Percentiles rank a stretch among this genome's conserved stretches.
phyloP scores from a whole-genome alignment of 2,797 vertebrate species.

The Phoeniculus purpureus region DNA sequence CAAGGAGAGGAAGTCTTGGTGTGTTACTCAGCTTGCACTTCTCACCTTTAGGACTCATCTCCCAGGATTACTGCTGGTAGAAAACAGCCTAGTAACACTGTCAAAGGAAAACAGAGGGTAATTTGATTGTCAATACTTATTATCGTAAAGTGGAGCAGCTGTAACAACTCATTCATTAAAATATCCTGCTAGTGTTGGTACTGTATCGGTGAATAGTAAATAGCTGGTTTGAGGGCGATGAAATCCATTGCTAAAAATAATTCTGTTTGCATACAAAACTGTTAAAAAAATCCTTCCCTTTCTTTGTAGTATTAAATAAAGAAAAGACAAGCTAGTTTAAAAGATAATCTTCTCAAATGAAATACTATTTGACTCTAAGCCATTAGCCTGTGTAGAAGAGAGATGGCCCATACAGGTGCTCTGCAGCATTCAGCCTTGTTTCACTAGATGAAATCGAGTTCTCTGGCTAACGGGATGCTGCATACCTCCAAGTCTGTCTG shows the following conservation, averaged over 20 bases:
- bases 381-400: background rate
- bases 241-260: background rate
- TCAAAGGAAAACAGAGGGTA: constrained; percentile 5
- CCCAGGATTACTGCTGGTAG: background rate
- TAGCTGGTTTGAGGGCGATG: background rate
- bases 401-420: constrained; percentile 6
- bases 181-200: background rate
- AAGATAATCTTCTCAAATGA: constrained; percentile 13
- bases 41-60: background rate
- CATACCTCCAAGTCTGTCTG: constrained; percentile 50
- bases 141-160: background rate
- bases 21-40: background rate
- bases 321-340: background rate
- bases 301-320: background rate
- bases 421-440: constrained; percentile 33
- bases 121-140: constrained; percentile 26
- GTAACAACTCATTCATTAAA: constrained; percentile 31
- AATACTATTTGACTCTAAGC: background rate
- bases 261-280: background rate
- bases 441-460: constrained; percentile 12
- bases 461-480: background rate
- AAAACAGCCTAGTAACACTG: background rate
- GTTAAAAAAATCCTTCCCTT: background rate
- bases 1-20: background rate
- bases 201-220: background rate